These are phyloP conservation scores for Erannis defoliaria DNA, from an alignment of 2,888 invertebrate species.

Conservation along the genomic window DNA sequence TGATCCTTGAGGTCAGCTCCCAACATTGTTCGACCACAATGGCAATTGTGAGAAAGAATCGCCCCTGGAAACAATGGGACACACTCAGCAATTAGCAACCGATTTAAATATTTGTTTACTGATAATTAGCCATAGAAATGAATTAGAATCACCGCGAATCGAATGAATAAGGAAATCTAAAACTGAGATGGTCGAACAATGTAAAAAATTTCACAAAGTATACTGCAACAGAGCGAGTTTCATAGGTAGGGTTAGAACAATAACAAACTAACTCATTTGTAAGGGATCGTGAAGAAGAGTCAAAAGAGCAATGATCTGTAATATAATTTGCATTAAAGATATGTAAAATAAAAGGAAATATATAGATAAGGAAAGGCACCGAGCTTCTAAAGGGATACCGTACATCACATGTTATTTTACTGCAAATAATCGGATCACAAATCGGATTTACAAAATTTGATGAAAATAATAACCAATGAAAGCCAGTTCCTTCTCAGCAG, in stretches of 20 bases:
- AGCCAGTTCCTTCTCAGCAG: constrained; percentile 31
- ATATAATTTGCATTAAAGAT: neutral
- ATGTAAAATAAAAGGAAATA: neutral
- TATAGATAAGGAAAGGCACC: too few species aligned
- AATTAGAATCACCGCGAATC: constrained; percentile 51
- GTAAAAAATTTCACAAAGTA: constrained; percentile 23
- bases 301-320: neutral
- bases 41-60: constrained; percentile 83
- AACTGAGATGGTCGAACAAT: constrained; percentile 32
- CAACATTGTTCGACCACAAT: constrained; percentile 84
- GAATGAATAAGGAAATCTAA: constrained; percentile 35
- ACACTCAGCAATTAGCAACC: constrained; percentile 78
- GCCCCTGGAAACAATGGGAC: constrained; percentile 73
- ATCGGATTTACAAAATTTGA: constrained; percentile 1
- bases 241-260: neutral
- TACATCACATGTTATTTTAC: too few species aligned
- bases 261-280: neutral
- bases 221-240: constrained; percentile 14
- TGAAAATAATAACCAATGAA: constrained; percentile 5
- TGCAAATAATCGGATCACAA: neutral
- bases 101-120: constrained; percentile 80
- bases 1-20: constrained; percentile 79
- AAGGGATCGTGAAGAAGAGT: neutral
- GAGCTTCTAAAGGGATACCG: too few species aligned
- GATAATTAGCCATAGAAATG: constrained; percentile 63